These are phyloP conservation scores for Xanthorhoe designata DNA, from an alignment of 2,888 invertebrate species.

Conservation along the genomic window DNA sequence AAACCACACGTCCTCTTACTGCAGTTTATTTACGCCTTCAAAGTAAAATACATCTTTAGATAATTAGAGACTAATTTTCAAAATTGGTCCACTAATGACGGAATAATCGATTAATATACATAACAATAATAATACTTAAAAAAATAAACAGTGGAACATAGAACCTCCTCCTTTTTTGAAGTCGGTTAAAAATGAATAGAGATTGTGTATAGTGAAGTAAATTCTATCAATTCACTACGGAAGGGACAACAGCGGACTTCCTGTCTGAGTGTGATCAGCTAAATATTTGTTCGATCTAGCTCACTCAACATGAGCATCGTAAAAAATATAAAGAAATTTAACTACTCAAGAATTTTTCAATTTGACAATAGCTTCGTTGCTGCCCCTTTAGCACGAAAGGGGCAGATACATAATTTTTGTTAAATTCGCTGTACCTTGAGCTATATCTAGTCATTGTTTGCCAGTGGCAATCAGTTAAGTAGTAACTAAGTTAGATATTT, in stretches of 20 bases:
- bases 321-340: neutral
- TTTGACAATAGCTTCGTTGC: too few relatives aligned
- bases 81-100: too few relatives aligned
- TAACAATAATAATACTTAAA: too few relatives aligned
- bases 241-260: constrained; percentile 9
- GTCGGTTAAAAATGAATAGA: neutral
- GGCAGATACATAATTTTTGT: constrained; percentile 27
- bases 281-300: constrained; percentile 7
- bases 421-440: constrained; percentile 9
- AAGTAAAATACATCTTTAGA: too few relatives aligned
- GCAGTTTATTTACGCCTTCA: too few relatives aligned
- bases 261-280: constrained; percentile 4
- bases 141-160: too few relatives aligned
- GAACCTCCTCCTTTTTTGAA: too few relatives aligned
- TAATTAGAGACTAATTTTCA: neutral
- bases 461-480: neutral
- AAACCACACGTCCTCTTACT: neutral
- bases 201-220: neutral
- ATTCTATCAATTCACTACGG: neutral
- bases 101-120: too few relatives aligned
- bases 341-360: too few relatives aligned
- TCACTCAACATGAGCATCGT: neutral
- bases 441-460: neutral
- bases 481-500: too few relatives aligned
- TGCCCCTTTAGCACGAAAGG: too few relatives aligned